Evolutionary conservation across 2,888 invertebrate species (phyloP).

Genomic region (Athalia cordata): DNA sequence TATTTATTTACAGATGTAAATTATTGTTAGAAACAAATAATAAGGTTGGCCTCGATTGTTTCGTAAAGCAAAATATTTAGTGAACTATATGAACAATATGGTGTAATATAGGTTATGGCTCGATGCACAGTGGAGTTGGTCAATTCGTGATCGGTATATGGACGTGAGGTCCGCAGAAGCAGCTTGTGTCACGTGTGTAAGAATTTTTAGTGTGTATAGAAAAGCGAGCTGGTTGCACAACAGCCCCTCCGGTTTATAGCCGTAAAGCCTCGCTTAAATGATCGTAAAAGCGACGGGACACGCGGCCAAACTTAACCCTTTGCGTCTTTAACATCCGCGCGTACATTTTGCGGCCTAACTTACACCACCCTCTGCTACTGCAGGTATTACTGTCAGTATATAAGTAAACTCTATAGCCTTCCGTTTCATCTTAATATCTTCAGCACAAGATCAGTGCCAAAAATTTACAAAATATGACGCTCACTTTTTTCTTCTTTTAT

Average conservation of each 20-base stretch:
- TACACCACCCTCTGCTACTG: constrained; percentile 22
- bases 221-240: constrained; percentile 1
- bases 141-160: neutral
- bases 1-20: too few relatives aligned
- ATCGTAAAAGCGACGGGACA: constrained; percentile 70
- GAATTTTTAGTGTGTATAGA: constrained; percentile 13
- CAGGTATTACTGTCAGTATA: constrained; percentile 25
- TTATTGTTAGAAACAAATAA: neutral
- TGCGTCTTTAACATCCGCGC: constrained; percentile 56
- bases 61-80: neutral
- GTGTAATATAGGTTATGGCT: too few relatives aligned
- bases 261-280: constrained; percentile 69
- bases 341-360: constrained; percentile 30
- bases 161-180: neutral
- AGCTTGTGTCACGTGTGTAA: constrained; percentile 20
- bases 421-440: constrained; percentile 19
- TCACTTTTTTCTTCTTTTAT: neutral
- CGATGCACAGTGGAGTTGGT: neutral
- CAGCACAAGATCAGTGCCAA: neutral
- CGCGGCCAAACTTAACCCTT: constrained; percentile 68
- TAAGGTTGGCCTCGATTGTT: neutral
- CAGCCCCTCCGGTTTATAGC: constrained; percentile 48
- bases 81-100: neutral
- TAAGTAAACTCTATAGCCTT: neutral
- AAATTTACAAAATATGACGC: neutral